Evolutionary conservation across 2,797 vertebrate genomes (phyloP), one percentile per base, ranked within the genome.

Genomic region (Anguilla megastoma): DNA sequence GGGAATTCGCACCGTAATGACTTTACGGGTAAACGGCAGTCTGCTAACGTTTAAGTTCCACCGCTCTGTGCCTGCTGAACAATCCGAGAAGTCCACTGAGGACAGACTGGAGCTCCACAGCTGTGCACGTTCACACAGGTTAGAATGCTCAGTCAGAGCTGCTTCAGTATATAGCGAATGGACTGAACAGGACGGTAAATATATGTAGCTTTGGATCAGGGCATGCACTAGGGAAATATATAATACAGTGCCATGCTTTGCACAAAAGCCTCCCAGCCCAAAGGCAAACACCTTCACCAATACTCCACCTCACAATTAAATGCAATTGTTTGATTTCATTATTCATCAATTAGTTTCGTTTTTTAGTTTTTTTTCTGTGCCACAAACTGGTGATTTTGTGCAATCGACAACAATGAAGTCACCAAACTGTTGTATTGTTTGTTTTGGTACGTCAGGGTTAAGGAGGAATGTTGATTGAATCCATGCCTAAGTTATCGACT

Each of bases 1-100:
- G 71, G 71, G 66, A 87, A 86, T 85, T 71, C 86, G 84, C 66
- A 27, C 88, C 86, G 66, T 84, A 83, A 86, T 80, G 69, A 84
- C 86, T 86, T 50, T 12, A 48, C 63, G 21, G 33, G 79, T 88
- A 69, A 84, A 69, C 87, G 88, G 86, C 86, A 41, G 41, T 48
- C 86, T 85, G 85, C 27, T 86, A 86, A 85, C 50, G 85, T 85
- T 88, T 85, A 54, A 83, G 84, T 87, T 41, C 36, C 36, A 41
- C 45, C 79, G 14, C 71, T 0, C 9, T 74, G 71, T 2, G 27
- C 12, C 12, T 36, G 30, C 30, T 14, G 10, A 74, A 30, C 66
- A 0, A 33, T 1, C 7, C 12, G 3, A 12, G 71, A 74, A 74
- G 71, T 36, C 10, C 36, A 36, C 12, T 74, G 36, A 36, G 30